Base-by-base conservation (phyloP, 2,113 vertebrate species). In the Triplophysa siluroides region DNA sequence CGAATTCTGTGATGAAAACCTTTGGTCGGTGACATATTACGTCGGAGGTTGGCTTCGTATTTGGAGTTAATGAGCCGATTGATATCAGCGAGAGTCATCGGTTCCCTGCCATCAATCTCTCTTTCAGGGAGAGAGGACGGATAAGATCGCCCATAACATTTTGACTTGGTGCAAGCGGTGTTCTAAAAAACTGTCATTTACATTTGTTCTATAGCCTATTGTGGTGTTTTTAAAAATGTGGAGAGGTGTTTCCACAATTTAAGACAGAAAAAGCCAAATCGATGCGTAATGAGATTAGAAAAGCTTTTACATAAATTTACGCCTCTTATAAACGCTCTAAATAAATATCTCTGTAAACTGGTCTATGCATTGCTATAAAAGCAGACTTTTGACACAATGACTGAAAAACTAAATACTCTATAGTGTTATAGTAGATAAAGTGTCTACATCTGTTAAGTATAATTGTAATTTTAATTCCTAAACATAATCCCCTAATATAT, bases 1-100 rank as follows among this genome's bases (percentile, higher is more conserved):
- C 41, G 41, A 79, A 38, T 21, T 62, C 18, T 78, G 33, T 87
- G 81, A 83, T 88, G 84, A 87, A 85, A 87, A 86, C 68, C 67
- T 86, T 69, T 64, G 81, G 33, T 81, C 87, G 62, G 78, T 91
- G 91, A 93, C 87, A 81, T 85, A 92, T 92, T 86, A 88, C 38
- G 83, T 86, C 67, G 84, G 81, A 85, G 86, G 86, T 88, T 85
- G 86, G 85, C 88, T 88, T 90, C 88, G 89, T 90, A 91, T 91
- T 91, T 85, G 89, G 89, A 89, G 90, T 92, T 92, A 92, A 93
- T 93, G 92, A 92, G 90, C 89, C 92, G 91, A 89, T 88, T 92
- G 91, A 91, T 91, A 93, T 91, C 87, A 88, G 85, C 87, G 88
- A 85, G 85, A 83, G 82, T 90, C 87, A 91, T 88, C 88, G 87